These are phyloP conservation scores for Pteropus alecto DNA, from an alignment of 2,113 vertebrate genomes.

Conservation along the genomic window DNA sequence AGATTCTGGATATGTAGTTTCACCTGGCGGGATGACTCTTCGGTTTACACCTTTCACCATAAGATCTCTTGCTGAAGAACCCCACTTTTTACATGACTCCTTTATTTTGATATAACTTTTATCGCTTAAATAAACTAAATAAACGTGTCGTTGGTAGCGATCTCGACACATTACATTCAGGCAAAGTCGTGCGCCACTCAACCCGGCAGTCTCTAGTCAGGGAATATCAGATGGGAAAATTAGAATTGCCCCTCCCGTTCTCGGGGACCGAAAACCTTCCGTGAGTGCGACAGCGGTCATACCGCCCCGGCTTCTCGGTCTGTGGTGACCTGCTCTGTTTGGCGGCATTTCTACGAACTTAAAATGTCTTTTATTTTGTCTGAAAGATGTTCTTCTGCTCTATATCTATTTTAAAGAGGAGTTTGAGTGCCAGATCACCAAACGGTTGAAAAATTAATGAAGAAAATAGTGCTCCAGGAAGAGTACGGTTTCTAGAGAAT, in stretches of 20 bases:
- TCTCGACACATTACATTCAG: background rate
- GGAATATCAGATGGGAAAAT: background rate
- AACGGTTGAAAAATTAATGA: background rate
- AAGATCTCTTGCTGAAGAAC: background rate
- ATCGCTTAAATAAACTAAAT: background rate
- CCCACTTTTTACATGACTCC: background rate
- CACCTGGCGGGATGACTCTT: background rate
- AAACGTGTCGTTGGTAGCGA: background rate
- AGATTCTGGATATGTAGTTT: background rate
- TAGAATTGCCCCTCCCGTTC: background rate
- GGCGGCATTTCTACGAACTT: background rate
- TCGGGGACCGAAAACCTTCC: background rate
- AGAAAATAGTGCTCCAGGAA: background rate
- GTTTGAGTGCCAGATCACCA: background rate
- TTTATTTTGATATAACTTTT: background rate
- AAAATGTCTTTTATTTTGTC: background rate
- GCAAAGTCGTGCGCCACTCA: background rate
- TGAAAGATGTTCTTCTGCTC: background rate
- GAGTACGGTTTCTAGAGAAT: background rate
- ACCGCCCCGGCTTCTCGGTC: too few species aligned
- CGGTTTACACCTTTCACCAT: background rate
- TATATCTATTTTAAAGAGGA: background rate
- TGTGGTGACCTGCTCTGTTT: background rate
- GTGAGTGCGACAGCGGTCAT: too few species aligned
- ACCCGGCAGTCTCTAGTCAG: background rate